These are phyloP conservation scores for Micropoecilia bifurca DNA, from an alignment of 2,797 vertebrate species.

Conservation along the genomic window DNA sequence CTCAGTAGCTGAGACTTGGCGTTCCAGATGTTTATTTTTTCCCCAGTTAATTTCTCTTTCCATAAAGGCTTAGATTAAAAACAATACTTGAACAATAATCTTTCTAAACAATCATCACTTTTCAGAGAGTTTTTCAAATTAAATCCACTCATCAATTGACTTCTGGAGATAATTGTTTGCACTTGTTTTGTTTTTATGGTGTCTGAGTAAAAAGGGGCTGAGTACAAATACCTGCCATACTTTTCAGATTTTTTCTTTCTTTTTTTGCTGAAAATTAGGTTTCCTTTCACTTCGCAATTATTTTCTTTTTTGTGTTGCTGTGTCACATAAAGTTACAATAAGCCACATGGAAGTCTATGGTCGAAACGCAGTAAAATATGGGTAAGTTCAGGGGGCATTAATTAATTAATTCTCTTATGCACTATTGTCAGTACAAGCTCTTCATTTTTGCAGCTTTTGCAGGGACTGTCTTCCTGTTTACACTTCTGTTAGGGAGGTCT, in stretches of 20 bases:
- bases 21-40: not conserved
- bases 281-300: not conserved
- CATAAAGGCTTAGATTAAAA: not conserved
- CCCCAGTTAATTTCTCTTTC: not conserved
- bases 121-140: not conserved
- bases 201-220: not conserved
- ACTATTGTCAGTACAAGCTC: not conserved
- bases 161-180: not conserved
- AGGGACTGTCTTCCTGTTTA: slow-evolving; percentile 15
- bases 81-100: not conserved
- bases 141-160: not conserved
- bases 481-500: slow-evolving; percentile 3
- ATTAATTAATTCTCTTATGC: not conserved
- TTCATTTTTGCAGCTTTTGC: slow-evolving; percentile 28
- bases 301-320: not conserved
- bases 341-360: not conserved
- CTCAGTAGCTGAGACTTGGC: not conserved
- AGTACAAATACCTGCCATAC: not conserved
- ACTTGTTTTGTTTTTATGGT: not conserved
- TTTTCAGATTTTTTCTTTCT: not conserved
- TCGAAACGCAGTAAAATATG: not conserved
- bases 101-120: not conserved
- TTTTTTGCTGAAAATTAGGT: not conserved
- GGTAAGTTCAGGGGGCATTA: not conserved
- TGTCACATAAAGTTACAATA: not conserved